Base-by-base conservation (phyloP, 2,113 vertebrate species). In the Carettochelys insculpta region DNA sequence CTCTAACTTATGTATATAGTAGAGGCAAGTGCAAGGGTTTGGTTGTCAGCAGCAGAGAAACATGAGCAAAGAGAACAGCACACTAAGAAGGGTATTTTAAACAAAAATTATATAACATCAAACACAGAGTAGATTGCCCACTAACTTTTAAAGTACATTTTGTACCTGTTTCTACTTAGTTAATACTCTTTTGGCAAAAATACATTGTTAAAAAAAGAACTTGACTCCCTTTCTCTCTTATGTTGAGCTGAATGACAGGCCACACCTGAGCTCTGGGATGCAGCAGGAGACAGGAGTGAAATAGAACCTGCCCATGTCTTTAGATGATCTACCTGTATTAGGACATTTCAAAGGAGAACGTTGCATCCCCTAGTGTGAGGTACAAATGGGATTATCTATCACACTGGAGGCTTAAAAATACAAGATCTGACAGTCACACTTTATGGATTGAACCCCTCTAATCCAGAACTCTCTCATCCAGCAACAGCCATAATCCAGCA, bases 131-230 rank as follows among this genome's bases (percentile, higher is more conserved):
- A 79, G 77, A 77, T 12, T 54, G 56, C 4, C 0, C 4, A 43
- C 71, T 82, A 25, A 85, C 83, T 93, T 91, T 80, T 89, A 81
- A 29, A 58, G 22, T 79, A 53, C 41, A 93, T 45, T 50, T 93
- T 53, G 79, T 53, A 12, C 25, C 31, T 78, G 12, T 77, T 41
- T 87, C 95, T 82, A 56, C 31, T 65, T 84, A 84, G 85, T 78
- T 88, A 80, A 85, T 83, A 71, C 45, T 22, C 50, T 75, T 93
- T 65, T 85, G 90, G 88, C 87, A 95, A 95, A 92, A 86, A 81
- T 53, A 77, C 45, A 41, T 61, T 85, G 51, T 50, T 89, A 85
- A 73, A 91, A 93, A 53, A 65, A 43, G 77, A 92, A 91, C 88
- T 45, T 86, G 61, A 56, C 50, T 78, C 6, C 29, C 54, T 48